A percentile compares a stretch with the other conserved stretches of the same genome.
These are phyloP conservation scores for Hoplostethus atlanticus DNA, from an alignment of 2,797 vertebrate species.

Conservation along the genomic window DNA sequence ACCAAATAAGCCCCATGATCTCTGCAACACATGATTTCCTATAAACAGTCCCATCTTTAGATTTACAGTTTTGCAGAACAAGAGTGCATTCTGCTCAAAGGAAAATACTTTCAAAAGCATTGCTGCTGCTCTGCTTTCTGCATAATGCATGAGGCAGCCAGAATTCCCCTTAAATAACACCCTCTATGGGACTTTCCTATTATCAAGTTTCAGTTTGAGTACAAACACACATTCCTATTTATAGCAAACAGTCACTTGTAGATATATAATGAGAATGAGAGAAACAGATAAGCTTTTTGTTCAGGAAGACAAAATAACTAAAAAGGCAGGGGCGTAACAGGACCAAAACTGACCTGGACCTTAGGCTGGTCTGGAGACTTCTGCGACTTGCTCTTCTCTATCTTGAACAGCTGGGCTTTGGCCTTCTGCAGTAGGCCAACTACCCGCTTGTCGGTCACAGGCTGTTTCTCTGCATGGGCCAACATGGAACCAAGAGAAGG, in stretches of 20 bases:
- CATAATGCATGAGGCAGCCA: conserved; percentile 69
- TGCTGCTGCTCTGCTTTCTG: conserved; percentile 45
- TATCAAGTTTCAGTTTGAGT: conserved; percentile 74
- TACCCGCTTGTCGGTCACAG: conserved; percentile 94
- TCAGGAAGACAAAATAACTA: conserved; percentile 15
- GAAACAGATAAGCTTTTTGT: conserved; percentile 25
- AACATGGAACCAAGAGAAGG: conserved; percentile 92
- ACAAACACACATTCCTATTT: conserved; percentile 64
- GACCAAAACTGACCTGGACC: conserved; percentile 89
- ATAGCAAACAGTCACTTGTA: conserved; percentile 49
- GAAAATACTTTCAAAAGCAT: conserved; percentile 51
- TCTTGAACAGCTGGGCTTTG: conserved; percentile 96
- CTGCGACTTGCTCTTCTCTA: conserved; percentile 96
- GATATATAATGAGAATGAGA: conserved; percentile 36
- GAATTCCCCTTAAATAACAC: conserved; percentile 75
- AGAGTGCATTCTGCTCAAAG: conserved; percentile 35
- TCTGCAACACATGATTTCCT: conserved; percentile 14
- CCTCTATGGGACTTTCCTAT: conserved; percentile 75
- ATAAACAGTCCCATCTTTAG: conserved; percentile 18
- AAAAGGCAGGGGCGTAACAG: not conserved
- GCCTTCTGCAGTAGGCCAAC: conserved; percentile 96
- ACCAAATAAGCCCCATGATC: conserved; percentile 1
- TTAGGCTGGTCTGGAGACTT: conserved; percentile 94
- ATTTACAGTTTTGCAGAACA: conserved; percentile 35
- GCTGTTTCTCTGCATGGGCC: conserved; percentile 94